Percentiles rank a stretch among this genome's conserved stretches.
phyloP scores from a whole-genome alignment of 2,888 invertebrate species.

The Polyommatus icarus region DNA sequence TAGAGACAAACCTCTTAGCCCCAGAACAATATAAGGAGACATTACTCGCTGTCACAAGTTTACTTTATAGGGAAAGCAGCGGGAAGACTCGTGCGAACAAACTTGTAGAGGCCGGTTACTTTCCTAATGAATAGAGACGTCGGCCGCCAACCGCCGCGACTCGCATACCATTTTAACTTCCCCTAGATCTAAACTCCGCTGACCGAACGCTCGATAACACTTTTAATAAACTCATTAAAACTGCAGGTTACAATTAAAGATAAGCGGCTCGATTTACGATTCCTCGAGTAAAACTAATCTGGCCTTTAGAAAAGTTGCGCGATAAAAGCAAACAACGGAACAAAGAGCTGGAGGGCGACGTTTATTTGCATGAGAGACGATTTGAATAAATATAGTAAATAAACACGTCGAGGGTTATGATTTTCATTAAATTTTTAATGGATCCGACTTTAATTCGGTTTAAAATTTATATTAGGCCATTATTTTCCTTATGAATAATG shows the following conservation, averaged over 20 bases:
- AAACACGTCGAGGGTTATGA: constrained; percentile 50
- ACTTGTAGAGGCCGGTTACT: constrained; percentile 70
- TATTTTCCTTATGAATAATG: constrained; percentile 19
- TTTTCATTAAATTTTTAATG: constrained; percentile 47
- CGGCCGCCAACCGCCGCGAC: constrained; percentile 67
- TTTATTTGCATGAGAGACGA: constrained; percentile 62
- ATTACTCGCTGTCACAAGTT: constrained; percentile 79
- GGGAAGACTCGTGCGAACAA: constrained; percentile 68
- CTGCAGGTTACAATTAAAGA: constrained; percentile 24
- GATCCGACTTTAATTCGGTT: constrained; percentile 37
- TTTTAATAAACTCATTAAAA: constrained; percentile 24
- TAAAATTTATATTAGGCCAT: constrained; percentile 22
- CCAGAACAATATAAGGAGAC: constrained; percentile 78
- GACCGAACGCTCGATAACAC: constrained; percentile 53
- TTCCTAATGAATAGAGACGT: constrained; percentile 77
- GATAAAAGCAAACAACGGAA: constrained; percentile 62
- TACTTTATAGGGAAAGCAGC: constrained; percentile 77
- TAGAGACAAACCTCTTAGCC: constrained; percentile 76
- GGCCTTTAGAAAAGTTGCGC: constrained; percentile 59
- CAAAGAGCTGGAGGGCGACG: constrained; percentile 60
- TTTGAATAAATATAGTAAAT: constrained; percentile 55
- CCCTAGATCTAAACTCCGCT: constrained; percentile 57
- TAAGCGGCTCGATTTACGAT: constrained; percentile 55
- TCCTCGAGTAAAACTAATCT: constrained; percentile 66
- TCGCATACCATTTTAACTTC: constrained; percentile 66